Evolutionary conservation across 2,113 vertebrate species (phyloP).

Genomic region (Puntigrus tetrazona): DNA sequence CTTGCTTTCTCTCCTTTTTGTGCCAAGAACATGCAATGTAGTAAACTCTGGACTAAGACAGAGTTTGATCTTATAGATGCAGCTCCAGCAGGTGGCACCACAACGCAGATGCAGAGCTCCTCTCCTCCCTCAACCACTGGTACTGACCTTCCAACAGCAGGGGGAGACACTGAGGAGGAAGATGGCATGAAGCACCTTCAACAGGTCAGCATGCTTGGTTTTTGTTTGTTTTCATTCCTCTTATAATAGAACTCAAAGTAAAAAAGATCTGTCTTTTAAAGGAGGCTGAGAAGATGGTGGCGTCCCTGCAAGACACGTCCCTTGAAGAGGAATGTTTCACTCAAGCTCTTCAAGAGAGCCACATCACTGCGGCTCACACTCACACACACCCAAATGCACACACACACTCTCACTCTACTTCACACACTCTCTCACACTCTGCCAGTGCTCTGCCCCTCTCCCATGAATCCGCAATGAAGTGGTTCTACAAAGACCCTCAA

Average conservation of each 20-base stretch:
- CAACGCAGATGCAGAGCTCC: constrained; percentile 57
- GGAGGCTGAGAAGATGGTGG: constrained; percentile 83
- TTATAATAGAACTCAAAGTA: constrained; percentile 42
- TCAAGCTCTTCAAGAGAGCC: constrained; percentile 72
- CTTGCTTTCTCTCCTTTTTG: background rate
- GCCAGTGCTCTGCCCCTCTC: constrained; percentile 76
- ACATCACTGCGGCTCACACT: constrained; percentile 64
- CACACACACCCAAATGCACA: constrained; percentile 38
- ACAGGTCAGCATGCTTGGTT: constrained; percentile 68
- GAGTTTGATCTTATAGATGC: constrained; percentile 38
- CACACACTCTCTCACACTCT: constrained; percentile 46
- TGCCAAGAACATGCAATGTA: background rate
- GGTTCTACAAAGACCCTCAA: constrained; percentile 85
- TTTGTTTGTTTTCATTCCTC: background rate
- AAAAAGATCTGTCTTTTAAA: constrained; percentile 40
- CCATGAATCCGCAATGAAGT: constrained; percentile 81
- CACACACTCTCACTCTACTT: constrained; percentile 44
- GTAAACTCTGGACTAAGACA: background rate
- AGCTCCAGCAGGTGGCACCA: constrained; percentile 49
- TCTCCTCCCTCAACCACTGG: constrained; percentile 48
- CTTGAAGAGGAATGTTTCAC: constrained; percentile 81
- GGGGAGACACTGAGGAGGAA: constrained; percentile 78
- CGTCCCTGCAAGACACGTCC: constrained; percentile 80
- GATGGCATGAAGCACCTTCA: constrained; percentile 82
- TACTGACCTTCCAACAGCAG: constrained; percentile 60